Evolutionary conservation across 2,797 vertebrate species (phyloP).

Genomic region (Lagocephalus sceleratus): DNA sequence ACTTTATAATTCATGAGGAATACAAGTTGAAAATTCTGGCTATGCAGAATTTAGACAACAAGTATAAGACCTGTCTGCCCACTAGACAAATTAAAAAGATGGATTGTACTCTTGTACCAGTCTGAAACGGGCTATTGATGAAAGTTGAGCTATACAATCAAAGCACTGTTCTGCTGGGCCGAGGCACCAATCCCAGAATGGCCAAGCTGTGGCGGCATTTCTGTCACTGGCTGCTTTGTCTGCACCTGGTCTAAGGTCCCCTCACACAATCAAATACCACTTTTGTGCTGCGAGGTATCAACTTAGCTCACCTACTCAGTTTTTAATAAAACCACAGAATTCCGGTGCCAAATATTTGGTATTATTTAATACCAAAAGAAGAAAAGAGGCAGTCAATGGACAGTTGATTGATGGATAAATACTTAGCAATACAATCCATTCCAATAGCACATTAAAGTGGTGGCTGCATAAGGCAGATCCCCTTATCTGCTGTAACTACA

Average conservation of each 20-base stretch:
- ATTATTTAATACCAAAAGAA: too few relatives aligned
- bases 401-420: too few relatives aligned
- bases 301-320: too few relatives aligned
- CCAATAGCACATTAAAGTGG: too few relatives aligned
- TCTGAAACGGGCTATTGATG: conserved; percentile 58
- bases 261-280: conserved; percentile 4
- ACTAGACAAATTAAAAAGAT: conserved; percentile 9
- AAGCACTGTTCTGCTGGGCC: conserved; percentile 49
- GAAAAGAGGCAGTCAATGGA: too few relatives aligned
- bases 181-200: conserved; percentile 51
- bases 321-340: too few relatives aligned
- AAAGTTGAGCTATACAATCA: conserved; percentile 41
- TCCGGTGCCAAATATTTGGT: too few relatives aligned
- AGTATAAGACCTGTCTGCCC: not conserved
- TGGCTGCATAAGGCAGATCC: too few relatives aligned
- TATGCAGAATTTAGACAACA: not conserved
- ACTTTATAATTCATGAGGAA: not conserved
- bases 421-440: too few relatives aligned
- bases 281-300: too few relatives aligned
- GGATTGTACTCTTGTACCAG: conserved; percentile 22
- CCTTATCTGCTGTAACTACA: too few relatives aligned
- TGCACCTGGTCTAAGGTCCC: conserved; percentile 50
- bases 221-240: conserved; percentile 54
- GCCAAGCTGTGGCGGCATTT: conserved; percentile 36
- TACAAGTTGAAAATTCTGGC: not conserved